A percentile compares a stretch with the other conserved stretches of the same genome.
phyloP scores from a whole-genome alignment of 2,888 invertebrate species.

The Therioaphis trifolii region DNA sequence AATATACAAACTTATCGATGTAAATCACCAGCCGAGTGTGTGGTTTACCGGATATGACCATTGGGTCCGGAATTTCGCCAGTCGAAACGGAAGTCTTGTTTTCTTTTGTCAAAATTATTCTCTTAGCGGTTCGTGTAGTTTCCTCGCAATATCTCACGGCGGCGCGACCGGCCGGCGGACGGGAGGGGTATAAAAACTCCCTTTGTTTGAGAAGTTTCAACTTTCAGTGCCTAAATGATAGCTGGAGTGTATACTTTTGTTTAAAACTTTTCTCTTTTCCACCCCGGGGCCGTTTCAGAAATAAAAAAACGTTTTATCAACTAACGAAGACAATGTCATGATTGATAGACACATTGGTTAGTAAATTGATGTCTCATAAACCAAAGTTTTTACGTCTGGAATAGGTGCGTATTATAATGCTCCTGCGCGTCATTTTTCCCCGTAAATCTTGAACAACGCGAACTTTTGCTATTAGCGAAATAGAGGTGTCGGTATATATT shows the following conservation, averaged over 20 bases:
- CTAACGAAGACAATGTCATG: constrained; percentile 37
- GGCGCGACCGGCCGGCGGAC: too few species aligned
- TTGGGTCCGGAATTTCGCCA: constrained; percentile 40
- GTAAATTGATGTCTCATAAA: constrained; percentile 32
- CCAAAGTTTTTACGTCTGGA: not conserved
- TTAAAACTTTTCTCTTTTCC: constrained; percentile 46
- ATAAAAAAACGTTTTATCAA: constrained; percentile 50
- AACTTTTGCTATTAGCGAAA: constrained; percentile 27
- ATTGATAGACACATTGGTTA: constrained; percentile 58
- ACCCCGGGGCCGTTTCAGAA: not conserved
- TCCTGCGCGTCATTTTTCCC: not conserved
- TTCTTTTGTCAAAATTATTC: constrained; percentile 53
- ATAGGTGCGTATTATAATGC: not conserved
- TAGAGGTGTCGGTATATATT: not conserved
- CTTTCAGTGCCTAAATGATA: constrained; percentile 53
- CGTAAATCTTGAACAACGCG: not conserved
- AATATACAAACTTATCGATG: constrained; percentile 14
- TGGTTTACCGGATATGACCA: constrained; percentile 16
- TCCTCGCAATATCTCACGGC: constrained; percentile 32
- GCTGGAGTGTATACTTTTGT: constrained; percentile 17
- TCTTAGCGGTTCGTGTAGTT: constrained; percentile 40
- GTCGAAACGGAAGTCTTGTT: constrained; percentile 54
- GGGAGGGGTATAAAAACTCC: constrained; percentile 8
- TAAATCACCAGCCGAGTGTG: constrained; percentile 15
- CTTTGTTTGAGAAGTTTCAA: constrained; percentile 57